Evolutionary conservation across 2,888 invertebrate species (phyloP), one percentile per base, ranked within the genome.

Genomic region (Torymus aiolomorphi): DNA sequence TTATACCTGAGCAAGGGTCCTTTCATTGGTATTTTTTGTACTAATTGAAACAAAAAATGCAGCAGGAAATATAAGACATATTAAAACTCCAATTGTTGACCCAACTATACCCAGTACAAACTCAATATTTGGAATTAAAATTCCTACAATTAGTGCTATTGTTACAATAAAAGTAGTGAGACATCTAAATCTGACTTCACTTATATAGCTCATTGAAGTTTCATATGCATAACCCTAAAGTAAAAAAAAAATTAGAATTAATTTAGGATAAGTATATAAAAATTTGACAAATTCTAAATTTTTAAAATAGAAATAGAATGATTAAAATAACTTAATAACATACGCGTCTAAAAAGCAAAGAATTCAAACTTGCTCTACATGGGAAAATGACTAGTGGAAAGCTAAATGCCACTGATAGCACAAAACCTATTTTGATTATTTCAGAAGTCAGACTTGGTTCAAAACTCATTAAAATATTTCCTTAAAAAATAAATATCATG

Each of bases 371-470:
- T 13, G 97, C 97, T 80, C 99, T 92, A 88, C 98, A 98, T 0
- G 99, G 99, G 91, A 98, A 98, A 89, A 99, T 96, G 85, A 98
- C 97, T 83, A 99, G 93, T 0, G 99, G 99, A 91, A 99, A 98
- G 88, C 98, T 98, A 89, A 98, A 96, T 16, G 98, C 98, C 51
- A 99, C 94, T 0, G 98, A 98, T 86, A 98, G 92, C 11, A 98
- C 96, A 92, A 99, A 99, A 42, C 98, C 97, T 83, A 98, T 92
- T 92, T 98, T 98, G 87, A 98, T 97, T 78, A 96, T 93, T 91
- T 98, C 97, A 85, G 96, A 97, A 56, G 95, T 93, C 88, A 95
- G 91, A 2, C 96, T 95, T 0, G 95, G 94, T 51, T 95, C 94
- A 85, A 99, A 94, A 89, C 95, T 96, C 90, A 97, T 93, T 82